Conservation (phyloP, 2,888 invertebrate genomes). For the Lycocerus yunnanus region DNA sequence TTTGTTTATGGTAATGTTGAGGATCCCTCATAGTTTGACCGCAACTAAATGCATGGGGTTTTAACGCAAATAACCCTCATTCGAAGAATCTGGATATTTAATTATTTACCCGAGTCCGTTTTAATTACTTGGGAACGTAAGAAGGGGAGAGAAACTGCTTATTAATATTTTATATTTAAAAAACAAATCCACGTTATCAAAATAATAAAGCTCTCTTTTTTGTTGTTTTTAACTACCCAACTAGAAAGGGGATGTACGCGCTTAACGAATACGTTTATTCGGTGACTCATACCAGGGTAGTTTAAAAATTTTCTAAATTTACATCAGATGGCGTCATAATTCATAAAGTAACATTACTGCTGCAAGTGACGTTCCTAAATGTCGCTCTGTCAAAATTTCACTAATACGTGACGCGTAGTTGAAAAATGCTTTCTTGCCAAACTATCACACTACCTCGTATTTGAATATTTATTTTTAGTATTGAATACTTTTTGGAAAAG, state of each 20-base stretch:
- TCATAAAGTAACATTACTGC: too few relatives aligned
- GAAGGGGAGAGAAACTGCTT: background rate
- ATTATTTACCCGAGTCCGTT: constrained; percentile 21
- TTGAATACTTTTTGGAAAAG: too few relatives aligned
- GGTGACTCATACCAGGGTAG: too few relatives aligned
- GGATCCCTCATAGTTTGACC: constrained; percentile 29
- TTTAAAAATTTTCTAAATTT: too few relatives aligned
- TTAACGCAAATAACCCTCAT: constrained; percentile 29
- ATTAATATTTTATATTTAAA: constrained; percentile 1
- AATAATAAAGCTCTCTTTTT: background rate
- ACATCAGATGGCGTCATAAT: too few relatives aligned
- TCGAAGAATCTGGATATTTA: constrained; percentile 22
- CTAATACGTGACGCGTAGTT: too few relatives aligned
- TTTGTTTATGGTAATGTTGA: constrained; percentile 45
- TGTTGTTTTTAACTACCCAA: background rate
- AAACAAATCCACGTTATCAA: background rate
- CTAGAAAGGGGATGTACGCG: background rate
- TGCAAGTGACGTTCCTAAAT: too few relatives aligned
- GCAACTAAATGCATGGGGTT: constrained; percentile 23
- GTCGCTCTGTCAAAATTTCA: too few relatives aligned
- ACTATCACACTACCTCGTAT: too few relatives aligned
- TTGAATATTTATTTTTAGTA: too few relatives aligned
- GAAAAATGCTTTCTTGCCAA: too few relatives aligned
- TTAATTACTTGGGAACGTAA: constrained; percentile 17
- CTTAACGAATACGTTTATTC: background rate